A percentile compares a stretch with the other conserved stretches of the same genome.
These are phyloP conservation scores for Ochlodes sylvanus DNA, from an alignment of 2,888 invertebrate genomes.

Conservation along the genomic window DNA sequence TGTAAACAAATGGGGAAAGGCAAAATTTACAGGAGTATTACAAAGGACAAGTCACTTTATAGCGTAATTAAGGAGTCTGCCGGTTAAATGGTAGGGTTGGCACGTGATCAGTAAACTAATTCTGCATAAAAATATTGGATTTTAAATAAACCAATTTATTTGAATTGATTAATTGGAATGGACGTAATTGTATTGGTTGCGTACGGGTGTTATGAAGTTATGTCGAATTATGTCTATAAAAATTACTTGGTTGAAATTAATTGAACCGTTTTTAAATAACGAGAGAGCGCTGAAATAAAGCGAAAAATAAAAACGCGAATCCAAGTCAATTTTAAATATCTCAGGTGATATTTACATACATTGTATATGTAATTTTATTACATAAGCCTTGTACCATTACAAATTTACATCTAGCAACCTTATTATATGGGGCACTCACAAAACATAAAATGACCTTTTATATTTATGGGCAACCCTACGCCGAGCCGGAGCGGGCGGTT, in stretches of 20 bases:
- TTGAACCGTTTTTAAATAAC: no score
- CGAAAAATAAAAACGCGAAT: no score
- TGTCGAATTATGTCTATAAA: no score
- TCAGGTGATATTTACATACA: no score
- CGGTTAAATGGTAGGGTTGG: constrained; percentile 1
- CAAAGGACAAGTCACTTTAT: neutral
- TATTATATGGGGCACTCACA: neutral
- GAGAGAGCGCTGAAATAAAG: no score
- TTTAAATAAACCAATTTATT: no score
- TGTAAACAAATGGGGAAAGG: neutral
- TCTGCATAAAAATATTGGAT: no score
- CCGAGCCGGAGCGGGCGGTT: constrained; percentile 28
- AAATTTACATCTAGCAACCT: neutral
- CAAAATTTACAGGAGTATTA: neutral
- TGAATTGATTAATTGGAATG: no score
- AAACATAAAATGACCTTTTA: neutral
- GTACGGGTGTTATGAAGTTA: no score
- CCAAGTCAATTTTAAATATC: no score
- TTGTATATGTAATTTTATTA: neutral
- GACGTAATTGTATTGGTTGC: no score
- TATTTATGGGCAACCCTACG: constrained; percentile 24
- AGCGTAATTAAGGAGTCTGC: constrained; percentile 11
- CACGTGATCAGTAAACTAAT: neutral
- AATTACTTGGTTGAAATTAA: no score
- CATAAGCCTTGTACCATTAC: neutral